phyloP scores from a whole-genome alignment of 2,888 invertebrate genomes.

The Calameuta idolon region DNA sequence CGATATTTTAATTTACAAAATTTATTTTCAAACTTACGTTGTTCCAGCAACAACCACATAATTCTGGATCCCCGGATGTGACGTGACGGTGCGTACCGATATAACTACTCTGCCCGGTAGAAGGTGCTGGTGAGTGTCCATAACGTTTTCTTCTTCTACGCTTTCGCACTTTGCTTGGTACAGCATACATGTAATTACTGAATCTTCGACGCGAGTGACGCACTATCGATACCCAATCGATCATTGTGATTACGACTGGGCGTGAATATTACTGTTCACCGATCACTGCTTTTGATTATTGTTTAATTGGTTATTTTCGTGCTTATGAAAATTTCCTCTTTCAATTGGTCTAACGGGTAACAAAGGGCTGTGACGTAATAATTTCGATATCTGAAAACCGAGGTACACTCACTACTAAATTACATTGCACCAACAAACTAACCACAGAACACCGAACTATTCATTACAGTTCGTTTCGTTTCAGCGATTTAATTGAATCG shows the following conservation, averaged over 20 bases:
- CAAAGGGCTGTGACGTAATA: neutral
- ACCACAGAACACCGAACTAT: neutral
- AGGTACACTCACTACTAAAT: neutral
- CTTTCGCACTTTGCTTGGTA: conserved; percentile 75
- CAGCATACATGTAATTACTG: conserved; percentile 77
- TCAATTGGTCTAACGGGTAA: neutral
- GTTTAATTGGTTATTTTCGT: neutral
- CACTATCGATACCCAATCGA: conserved; percentile 83
- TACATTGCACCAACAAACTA: neutral
- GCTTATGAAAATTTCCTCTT: neutral
- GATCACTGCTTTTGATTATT: neutral
- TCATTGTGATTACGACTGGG: conserved; percentile 68
- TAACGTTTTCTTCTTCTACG: conserved; percentile 68
- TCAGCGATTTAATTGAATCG: conserved; percentile 4
- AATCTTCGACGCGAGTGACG: conserved; percentile 78
- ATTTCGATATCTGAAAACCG: neutral
- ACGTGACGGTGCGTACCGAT: conserved; percentile 18
- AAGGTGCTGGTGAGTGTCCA: conserved; percentile 32
- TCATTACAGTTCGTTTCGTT: conserved; percentile 1
- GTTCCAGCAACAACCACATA: conserved; percentile 46
- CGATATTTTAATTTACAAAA: neutral
- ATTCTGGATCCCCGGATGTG: conserved; percentile 18
- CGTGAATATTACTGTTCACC: neutral
- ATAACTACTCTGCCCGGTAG: conserved; percentile 6
- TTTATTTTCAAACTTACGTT: conserved; percentile 44